These are phyloP conservation scores for Schizothorax lantsangensis DNA, from an alignment of 2,797 vertebrate species.

Conservation along the genomic window DNA sequence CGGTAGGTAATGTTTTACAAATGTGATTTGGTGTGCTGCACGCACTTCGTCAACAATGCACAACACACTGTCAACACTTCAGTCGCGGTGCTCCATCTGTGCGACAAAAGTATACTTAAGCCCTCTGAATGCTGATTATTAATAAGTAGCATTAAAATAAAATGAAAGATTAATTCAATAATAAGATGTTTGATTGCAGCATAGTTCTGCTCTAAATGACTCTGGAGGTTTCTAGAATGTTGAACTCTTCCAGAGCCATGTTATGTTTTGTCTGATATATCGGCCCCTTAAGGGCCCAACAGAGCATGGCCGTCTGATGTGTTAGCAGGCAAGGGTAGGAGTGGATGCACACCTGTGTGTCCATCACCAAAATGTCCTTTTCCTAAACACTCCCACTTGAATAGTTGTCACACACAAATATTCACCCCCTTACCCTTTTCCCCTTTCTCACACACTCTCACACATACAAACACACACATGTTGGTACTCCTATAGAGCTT, in stretches of 20 bases:
- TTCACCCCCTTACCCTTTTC: background rate
- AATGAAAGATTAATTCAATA: slow-evolving; percentile 36
- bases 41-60: background rate
- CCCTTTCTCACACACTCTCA: background rate
- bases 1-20: slow-evolving; percentile 41
- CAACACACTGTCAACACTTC: slow-evolving; percentile 25
- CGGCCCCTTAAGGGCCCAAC: slow-evolving; percentile 45
- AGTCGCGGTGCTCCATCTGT: slow-evolving; percentile 11
- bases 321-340: slow-evolving; percentile 65
- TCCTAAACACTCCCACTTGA: slow-evolving; percentile 7
- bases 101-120: background rate
- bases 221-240: slow-evolving; percentile 50
- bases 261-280: slow-evolving; percentile 66
- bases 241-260: slow-evolving; percentile 57
- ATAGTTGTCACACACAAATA: slow-evolving; percentile 12
- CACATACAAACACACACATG: background rate
- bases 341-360: slow-evolving; percentile 70
- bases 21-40: background rate
- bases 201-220: slow-evolving; percentile 19
- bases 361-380: slow-evolving; percentile 57
- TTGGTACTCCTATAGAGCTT: background rate
- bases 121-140: background rate
- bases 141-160: slow-evolving; percentile 26
- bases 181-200: slow-evolving; percentile 38
- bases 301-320: slow-evolving; percentile 61